A percentile compares a stretch with the other conserved stretches of the same genome.
Evolutionary conservation across 2,888 invertebrate genomes (phyloP).

Genomic region (Colostygia pectinataria): DNA sequence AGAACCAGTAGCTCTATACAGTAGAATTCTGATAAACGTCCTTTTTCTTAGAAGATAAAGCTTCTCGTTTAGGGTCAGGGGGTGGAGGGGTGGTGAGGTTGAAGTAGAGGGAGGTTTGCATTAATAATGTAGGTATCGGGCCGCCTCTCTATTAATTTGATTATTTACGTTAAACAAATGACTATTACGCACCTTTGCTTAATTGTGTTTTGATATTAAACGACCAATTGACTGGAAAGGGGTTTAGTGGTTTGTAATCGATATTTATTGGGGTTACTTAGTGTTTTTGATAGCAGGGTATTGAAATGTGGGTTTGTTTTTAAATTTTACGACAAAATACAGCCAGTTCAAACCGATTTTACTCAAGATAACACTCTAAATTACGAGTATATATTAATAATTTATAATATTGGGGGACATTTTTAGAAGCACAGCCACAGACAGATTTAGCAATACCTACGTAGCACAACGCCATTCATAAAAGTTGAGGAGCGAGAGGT

Average conservation of each 20-base stretch:
- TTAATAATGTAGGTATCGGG: slow-evolving; percentile 82
- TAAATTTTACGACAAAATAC: too few species aligned
- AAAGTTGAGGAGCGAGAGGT: too few species aligned
- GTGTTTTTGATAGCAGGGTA: not conserved
- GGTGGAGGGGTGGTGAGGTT: slow-evolving; percentile 37
- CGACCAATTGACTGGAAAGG: slow-evolving; percentile 24
- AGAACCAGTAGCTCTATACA: slow-evolving; percentile 21
- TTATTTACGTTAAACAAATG: slow-evolving; percentile 62
- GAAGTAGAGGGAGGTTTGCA: slow-evolving; percentile 60
- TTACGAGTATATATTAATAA: too few species aligned
- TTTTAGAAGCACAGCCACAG: too few species aligned
- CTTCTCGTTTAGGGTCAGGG: slow-evolving; percentile 38
- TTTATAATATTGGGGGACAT: too few species aligned
- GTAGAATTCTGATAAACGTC: slow-evolving; percentile 26
- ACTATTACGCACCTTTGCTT: slow-evolving; percentile 34
- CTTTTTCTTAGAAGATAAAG: slow-evolving; percentile 57
- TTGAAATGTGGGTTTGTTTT: too few species aligned
- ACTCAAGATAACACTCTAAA: too few species aligned
- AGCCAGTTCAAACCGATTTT: too few species aligned
- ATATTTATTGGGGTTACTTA: slow-evolving; percentile 6
- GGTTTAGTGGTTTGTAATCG: slow-evolving; percentile 10
- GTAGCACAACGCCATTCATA: too few species aligned
- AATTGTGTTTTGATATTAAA: slow-evolving; percentile 31
- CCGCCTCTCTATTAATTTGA: slow-evolving; percentile 78
- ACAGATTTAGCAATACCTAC: too few species aligned